Evolutionary conservation across 2,797 vertebrate genomes (phyloP).

Genomic region (Lagothrix lagotricha): DNA sequence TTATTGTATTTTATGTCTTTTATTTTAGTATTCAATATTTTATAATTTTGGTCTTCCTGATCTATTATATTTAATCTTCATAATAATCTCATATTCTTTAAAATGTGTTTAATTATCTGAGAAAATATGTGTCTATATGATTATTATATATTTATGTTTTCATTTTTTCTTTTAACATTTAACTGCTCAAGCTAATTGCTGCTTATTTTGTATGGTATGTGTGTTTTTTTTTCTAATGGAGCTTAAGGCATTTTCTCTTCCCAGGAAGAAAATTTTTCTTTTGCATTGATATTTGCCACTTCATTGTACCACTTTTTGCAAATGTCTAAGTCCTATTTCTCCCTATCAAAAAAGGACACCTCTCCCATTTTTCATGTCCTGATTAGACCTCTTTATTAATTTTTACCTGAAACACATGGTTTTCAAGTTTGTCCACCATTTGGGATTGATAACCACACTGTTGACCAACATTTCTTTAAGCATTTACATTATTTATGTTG

Average conservation of each 20-base stretch:
- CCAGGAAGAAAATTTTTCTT: neutral
- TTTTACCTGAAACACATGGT: neutral
- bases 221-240: neutral
- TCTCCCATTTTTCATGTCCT: neutral
- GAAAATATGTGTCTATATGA: neutral
- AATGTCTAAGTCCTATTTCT: neutral
- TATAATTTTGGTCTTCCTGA: neutral
- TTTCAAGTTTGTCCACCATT: neutral
- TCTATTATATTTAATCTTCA: neutral
- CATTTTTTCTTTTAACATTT: neutral
- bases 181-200: neutral
- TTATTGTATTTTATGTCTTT: neutral
- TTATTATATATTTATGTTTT: neutral
- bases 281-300: neutral
- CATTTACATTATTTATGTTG: slow-evolving; percentile 40
- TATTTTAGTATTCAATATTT: neutral
- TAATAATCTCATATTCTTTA: neutral
- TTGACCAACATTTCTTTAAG: slow-evolving; percentile 22
- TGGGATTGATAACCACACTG: slow-evolving; percentile 10
- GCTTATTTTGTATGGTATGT: neutral
- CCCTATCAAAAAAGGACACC: neutral
- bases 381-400: neutral
- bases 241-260: neutral
- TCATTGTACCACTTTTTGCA: neutral
- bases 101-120: neutral